Evolutionary conservation across 2,888 invertebrate genomes (phyloP), one percentile per base, ranked within the genome.

Genomic region (Caenorhabditis sinica): DNA sequence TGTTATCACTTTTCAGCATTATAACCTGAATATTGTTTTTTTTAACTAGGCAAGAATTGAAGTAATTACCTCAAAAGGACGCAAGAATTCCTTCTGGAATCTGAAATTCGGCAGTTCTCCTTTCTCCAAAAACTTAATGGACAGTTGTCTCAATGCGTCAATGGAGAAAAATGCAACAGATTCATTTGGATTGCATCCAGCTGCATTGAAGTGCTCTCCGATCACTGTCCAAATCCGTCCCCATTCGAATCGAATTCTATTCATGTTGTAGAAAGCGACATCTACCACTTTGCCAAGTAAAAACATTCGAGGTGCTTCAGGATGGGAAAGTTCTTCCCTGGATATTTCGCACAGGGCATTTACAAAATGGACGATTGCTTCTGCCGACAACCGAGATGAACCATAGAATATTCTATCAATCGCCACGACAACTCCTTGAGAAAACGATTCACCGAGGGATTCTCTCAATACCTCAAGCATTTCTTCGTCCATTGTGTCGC

Each of bases 221-320:
- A 99, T 95, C 43, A 95, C 94, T 93, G 97, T 96, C 99, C 99
- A 99, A 90, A 99, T 99, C 86, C 97, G 95, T 6, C 98, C 98
- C 99, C 98, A 99, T 93, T 98, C 98, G 90, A 99, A 94, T 93
- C 99, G 95, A 93, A 99, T 99, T 90, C 99, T 95, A 2, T 97
- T 97, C 99, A 99, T 99, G 93, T 99, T 99, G 94, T 99, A 99
- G 93, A 99, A 99, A 0, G 98, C 98, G 91, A 99, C 98, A 90
- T 94, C 94, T 0, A 99, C 98, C 85, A 99, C 96, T 94, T 99
- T 99, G 93, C 97, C 98, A 56, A 99, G 94, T 45, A 97, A 97
- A 93, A 98, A 99, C 97, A 99, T 99, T 87, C 99, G 95, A 0
- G 98, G 98, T 93, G 97, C 97, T 3, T 94, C 94, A 0, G 95